A percentile compares a stretch with the other conserved stretches of the same genome.
phyloP scores from a whole-genome alignment of 2,797 vertebrate genomes.

The Melopsittacus undulatus region DNA sequence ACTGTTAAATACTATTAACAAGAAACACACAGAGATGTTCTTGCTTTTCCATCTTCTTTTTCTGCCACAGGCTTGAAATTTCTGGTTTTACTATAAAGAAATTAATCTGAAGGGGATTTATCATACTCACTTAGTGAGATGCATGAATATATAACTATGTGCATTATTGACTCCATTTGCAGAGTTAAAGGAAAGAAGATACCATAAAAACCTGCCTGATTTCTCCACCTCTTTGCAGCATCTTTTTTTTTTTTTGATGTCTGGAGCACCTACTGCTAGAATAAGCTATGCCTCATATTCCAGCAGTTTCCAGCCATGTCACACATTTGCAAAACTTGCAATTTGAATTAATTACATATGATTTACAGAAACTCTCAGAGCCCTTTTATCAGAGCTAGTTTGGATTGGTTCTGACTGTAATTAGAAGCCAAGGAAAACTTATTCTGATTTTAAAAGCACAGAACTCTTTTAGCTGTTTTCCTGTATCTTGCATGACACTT shows the following conservation, averaged over 20 bases:
- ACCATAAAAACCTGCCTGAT: not conserved
- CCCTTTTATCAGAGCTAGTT: not conserved
- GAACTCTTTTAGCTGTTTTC: not conserved
- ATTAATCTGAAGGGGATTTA: not conserved
- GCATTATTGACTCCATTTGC: not conserved
- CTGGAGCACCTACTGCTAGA: not conserved
- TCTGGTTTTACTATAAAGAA: not conserved
- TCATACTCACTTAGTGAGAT: not conserved
- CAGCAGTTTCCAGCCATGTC: not conserved
- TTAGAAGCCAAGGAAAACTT: not conserved
- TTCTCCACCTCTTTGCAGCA: not conserved
- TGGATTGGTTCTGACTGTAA: not conserved
- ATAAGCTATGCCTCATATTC: not conserved
- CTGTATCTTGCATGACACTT: not conserved
- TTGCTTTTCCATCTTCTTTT: not conserved
- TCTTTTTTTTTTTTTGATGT: not conserved
- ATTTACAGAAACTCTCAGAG: not conserved
- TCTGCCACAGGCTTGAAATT: not conserved
- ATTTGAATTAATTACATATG: not conserved
- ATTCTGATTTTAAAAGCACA: not conserved
- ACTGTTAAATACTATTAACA: not conserved
- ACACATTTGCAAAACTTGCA: not conserved
- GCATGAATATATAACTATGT: not conserved
- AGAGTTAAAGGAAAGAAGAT: not conserved
- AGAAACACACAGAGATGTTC: not conserved